phyloP scores from a whole-genome alignment of 1,140 invertebrate species.

The Laodelphax striatellus region DNA sequence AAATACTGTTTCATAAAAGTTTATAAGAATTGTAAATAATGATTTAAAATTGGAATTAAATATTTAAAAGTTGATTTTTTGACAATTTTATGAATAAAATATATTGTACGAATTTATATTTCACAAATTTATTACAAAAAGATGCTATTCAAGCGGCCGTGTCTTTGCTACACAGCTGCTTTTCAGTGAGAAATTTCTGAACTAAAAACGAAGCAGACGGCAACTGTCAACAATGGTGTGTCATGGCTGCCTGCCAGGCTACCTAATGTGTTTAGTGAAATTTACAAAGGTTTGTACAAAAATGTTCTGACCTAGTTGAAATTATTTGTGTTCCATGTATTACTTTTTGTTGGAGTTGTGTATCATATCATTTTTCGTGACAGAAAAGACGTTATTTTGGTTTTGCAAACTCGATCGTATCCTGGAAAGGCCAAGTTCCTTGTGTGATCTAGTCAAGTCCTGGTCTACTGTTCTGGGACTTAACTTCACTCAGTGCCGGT shows the following conservation, averaged over 20 bases:
- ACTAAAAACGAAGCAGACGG: slow-evolving; percentile 12
- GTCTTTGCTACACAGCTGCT: too few species aligned
- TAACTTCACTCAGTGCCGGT: too few species aligned
- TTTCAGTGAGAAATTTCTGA: slow-evolving; percentile 9
- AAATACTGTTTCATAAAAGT: too few species aligned
- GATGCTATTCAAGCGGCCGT: too few species aligned
- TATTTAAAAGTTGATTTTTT: too few species aligned
- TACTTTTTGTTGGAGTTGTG: not conserved
- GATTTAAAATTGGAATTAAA: too few species aligned
- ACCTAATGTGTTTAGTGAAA: slow-evolving; percentile 17
- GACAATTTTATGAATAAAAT: too few species aligned
- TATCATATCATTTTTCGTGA: slow-evolving; percentile 1
- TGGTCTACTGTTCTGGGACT: too few species aligned
- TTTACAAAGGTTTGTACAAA: slow-evolving; percentile 5
- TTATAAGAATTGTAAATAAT: too few species aligned
- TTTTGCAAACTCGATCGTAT: not conserved
- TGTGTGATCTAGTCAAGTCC: not conserved
- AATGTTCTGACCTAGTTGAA: not conserved
- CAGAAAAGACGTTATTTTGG: not conserved
- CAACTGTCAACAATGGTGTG: slow-evolving; percentile 21
- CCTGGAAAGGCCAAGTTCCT: not conserved
- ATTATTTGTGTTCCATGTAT: not conserved
- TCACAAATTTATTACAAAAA: too few species aligned
- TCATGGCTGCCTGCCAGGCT: slow-evolving; percentile 19
- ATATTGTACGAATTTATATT: too few species aligned